Conservation (phyloP, 1,140 invertebrate genomes). For the Yoshiicerus persimilis region DNA sequence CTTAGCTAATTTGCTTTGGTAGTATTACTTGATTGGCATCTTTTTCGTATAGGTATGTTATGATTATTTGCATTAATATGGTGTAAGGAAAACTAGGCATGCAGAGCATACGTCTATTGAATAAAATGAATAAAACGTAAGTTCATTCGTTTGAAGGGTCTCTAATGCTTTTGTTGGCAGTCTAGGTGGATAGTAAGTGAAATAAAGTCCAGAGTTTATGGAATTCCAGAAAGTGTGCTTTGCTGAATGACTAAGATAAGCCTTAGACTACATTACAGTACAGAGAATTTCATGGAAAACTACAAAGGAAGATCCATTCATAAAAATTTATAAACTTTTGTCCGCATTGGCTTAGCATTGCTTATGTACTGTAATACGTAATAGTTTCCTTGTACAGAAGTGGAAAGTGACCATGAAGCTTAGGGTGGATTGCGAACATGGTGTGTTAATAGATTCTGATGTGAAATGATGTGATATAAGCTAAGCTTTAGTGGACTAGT, state of each 20-base stretch:
- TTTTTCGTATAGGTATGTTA: too few relatives aligned
- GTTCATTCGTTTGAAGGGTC: neutral
- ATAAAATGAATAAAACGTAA: neutral
- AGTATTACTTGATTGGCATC: too few relatives aligned
- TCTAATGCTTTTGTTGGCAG: too few relatives aligned
- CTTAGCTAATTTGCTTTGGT: too few relatives aligned
- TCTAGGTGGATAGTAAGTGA: neutral
- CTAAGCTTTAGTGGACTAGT: neutral
- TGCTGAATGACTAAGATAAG: neutral
- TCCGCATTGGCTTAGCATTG: neutral
- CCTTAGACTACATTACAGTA: neutral
- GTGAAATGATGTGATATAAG: constrained; percentile 5
- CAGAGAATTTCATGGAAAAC: neutral
- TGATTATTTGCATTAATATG: too few relatives aligned
- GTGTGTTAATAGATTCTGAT: constrained; percentile 20
- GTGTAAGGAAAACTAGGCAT: too few relatives aligned
- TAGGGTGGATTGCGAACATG: neutral
- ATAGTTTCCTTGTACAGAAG: neutral
- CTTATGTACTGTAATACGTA: neutral
- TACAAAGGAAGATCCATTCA: neutral
- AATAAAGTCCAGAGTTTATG: neutral
- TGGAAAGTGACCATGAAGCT: neutral
- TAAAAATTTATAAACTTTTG: constrained; percentile 41
- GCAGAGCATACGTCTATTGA: too few relatives aligned
- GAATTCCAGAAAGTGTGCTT: neutral